phyloP scores from a whole-genome alignment of 1,140 invertebrate species.

The Anastrepha ludens region DNA sequence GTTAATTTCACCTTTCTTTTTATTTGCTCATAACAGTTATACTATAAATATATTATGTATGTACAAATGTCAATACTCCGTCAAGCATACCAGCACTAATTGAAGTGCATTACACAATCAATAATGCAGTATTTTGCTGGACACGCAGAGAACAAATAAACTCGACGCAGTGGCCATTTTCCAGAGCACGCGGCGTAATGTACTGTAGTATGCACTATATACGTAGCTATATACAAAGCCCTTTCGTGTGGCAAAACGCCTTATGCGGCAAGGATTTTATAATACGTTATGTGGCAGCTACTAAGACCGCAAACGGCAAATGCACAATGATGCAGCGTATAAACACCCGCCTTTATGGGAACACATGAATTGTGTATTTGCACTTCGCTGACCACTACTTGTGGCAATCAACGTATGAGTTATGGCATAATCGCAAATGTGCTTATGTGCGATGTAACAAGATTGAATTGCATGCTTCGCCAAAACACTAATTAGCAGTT shows the following conservation, averaged over 20 bases:
- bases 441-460: conserved; percentile 1
- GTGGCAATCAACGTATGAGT: conserved; percentile 2
- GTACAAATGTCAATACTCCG: too few relatives aligned
- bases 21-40: too few relatives aligned
- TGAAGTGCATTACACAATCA: neutral
- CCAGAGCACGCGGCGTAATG: neutral
- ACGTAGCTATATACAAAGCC: too few relatives aligned
- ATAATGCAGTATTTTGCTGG: conserved; percentile 24
- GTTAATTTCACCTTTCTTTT: too few relatives aligned
- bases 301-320: too few relatives aligned
- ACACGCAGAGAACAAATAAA: neutral
- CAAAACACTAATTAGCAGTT: conserved; percentile 14
- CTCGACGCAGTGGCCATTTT: neutral
- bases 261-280: too few relatives aligned
- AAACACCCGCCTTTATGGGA: neutral
- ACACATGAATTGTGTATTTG: neutral
- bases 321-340: neutral
- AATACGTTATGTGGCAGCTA: too few relatives aligned
- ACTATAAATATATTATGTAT: too few relatives aligned
- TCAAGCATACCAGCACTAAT: neutral
- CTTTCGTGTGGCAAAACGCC: too few relatives aligned
- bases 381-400: neutral
- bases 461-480: conserved; percentile 22
- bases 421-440: conserved; percentile 4
- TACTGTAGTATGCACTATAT: neutral